Evolutionary conservation across 2,113 vertebrate species (phyloP).

Genomic region (Leucopsar rothschildi): DNA sequence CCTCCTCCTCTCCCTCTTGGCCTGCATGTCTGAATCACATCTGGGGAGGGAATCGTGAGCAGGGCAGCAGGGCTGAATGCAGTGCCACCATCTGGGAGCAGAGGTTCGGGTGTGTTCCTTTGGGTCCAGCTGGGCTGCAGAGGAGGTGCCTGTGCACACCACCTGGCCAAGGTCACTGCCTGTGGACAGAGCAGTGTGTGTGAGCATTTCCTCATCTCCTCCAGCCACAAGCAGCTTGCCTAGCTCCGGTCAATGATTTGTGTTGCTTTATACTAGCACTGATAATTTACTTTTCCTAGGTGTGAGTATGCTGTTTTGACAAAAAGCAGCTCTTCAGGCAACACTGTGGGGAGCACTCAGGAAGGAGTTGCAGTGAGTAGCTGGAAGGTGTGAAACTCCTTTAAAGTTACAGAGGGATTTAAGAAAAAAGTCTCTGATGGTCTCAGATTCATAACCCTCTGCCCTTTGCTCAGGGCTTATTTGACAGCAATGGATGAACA

Average conservation of each 20-base stretch:
- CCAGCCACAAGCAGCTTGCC: neutral
- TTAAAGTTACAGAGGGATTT: neutral
- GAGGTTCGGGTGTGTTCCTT: neutral
- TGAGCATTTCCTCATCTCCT: neutral
- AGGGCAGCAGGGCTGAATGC: neutral
- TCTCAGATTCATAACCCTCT: neutral
- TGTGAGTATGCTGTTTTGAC: neutral
- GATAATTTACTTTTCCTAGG: neutral
- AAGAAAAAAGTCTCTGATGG: neutral
- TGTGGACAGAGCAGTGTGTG: neutral
- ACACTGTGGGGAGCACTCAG: neutral
- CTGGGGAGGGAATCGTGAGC: neutral
- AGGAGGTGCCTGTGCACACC: neutral
- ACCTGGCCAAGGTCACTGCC: neutral
- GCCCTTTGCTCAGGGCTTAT: neutral
- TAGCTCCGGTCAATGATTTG: neutral
- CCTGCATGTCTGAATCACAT: neutral
- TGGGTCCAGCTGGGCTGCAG: neutral
- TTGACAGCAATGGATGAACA: neutral
- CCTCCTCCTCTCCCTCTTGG: neutral
- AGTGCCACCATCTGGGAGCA: neutral
- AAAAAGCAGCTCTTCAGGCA: neutral
- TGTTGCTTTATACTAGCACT: neutral
- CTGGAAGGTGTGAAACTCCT: neutral
- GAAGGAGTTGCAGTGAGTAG: neutral